phyloP scores from a whole-genome alignment of 2,113 vertebrate genomes.

The Pyrgilauda ruficollis region DNA sequence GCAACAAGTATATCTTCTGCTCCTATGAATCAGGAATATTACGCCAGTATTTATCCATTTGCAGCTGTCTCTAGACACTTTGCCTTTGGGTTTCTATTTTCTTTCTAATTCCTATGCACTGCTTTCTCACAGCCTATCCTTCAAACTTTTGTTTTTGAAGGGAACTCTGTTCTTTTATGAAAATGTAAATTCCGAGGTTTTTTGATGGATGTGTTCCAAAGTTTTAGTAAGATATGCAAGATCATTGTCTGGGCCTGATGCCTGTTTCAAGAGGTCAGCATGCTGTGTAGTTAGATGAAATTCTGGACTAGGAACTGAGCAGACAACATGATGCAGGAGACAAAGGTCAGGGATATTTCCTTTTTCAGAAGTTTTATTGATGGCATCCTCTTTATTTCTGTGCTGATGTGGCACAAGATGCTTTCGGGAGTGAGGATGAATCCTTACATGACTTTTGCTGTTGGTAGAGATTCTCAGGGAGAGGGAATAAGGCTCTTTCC shows the following conservation, averaged over 20 bases:
- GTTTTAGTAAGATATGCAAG: slow-evolving; percentile 31
- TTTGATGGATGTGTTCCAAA: not conserved
- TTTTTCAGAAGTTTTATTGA: not conserved
- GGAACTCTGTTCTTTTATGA: not conserved
- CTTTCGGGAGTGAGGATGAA: not conserved
- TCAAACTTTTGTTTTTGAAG: not conserved
- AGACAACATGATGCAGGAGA: not conserved
- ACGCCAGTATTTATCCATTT: not conserved
- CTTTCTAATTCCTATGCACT: not conserved
- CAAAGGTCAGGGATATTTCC: not conserved
- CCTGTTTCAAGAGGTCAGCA: not conserved
- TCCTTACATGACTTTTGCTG: not conserved
- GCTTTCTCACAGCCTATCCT: not conserved
- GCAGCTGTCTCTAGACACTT: not conserved
- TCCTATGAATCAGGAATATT: not conserved
- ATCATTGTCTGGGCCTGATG: not conserved
- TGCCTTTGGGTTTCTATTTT: not conserved
- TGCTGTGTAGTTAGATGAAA: not conserved
- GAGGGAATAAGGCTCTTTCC: not conserved
- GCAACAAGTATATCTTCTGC: not conserved
- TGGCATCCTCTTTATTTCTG: not conserved
- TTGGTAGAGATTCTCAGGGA: not conserved
- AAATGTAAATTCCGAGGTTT: not conserved
- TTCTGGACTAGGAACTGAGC: not conserved
- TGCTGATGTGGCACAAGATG: not conserved